phyloP scores from a whole-genome alignment of 2,113 vertebrate species.

The Taurulus bubalis region DNA sequence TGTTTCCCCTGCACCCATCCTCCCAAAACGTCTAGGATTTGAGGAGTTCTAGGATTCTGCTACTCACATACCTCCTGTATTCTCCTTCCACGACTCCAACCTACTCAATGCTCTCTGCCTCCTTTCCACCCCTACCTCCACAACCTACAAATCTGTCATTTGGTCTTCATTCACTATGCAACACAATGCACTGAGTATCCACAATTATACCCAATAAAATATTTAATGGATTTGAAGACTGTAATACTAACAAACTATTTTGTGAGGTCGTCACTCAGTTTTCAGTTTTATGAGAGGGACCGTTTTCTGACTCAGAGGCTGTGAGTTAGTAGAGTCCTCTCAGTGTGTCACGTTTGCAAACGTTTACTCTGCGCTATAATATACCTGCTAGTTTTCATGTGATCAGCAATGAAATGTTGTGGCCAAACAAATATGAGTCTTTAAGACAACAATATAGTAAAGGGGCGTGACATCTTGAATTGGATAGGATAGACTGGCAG shows the following conservation, averaged over 20 bases:
- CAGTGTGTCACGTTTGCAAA: not conserved
- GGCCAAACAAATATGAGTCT: conserved; percentile 26
- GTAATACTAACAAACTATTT: not conserved
- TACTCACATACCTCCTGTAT: not conserved
- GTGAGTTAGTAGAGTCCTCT: not conserved
- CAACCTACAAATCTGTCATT: not conserved
- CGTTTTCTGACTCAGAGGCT: not conserved
- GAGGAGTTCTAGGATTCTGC: not conserved
- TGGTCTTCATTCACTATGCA: not conserved
- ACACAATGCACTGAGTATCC: not conserved
- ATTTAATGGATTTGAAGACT: not conserved
- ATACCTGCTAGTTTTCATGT: not conserved
- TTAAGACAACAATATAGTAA: conserved; percentile 38
- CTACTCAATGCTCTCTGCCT: not conserved
- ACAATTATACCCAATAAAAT: not conserved
- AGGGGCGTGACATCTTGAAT: conserved; percentile 33
- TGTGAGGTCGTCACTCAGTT: not conserved
- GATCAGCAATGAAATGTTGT: not conserved
- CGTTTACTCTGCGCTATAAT: not conserved
- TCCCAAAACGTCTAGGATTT: not conserved
- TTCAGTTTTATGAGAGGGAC: not conserved
- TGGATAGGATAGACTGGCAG: conserved; percentile 38
- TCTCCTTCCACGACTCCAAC: not conserved
- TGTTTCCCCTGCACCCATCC: not conserved
- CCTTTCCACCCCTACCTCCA: not conserved